Percentiles rank a stretch among this genome's conserved stretches.
Evolutionary conservation across 2,888 invertebrate genomes (phyloP).

Genomic region (Aleiodes testaceus): DNA sequence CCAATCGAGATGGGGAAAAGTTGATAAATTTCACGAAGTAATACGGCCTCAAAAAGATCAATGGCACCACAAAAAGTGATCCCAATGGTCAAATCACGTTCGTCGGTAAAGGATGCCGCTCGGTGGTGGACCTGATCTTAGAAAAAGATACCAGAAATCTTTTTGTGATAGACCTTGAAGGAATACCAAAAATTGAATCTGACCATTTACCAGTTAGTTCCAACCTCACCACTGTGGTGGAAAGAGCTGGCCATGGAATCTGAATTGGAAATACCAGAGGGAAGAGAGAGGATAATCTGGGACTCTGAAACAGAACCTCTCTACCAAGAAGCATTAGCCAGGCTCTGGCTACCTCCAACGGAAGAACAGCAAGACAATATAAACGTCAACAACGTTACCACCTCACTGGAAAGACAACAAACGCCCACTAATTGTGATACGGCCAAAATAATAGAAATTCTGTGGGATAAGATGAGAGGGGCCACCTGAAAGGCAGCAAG

Average conservation of each 20-base stretch:
- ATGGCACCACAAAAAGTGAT: neutral
- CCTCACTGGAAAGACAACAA: too few relatives aligned
- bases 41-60: neutral
- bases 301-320: too few relatives aligned
- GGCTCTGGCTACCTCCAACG: too few relatives aligned
- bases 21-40: neutral
- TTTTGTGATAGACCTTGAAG: neutral
- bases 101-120: neutral
- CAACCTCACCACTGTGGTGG: neutral
- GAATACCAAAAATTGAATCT: neutral
- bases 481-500: too few relatives aligned
- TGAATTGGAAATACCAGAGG: neutral
- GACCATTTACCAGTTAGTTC: conserved; percentile 4
- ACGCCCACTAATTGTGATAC: too few relatives aligned
- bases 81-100: neutral
- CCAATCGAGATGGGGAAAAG: too few relatives aligned
- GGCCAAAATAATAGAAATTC: too few relatives aligned
- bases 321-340: too few relatives aligned
- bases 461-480: too few relatives aligned
- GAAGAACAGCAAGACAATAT: too few relatives aligned
- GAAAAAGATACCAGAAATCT: neutral
- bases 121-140: conserved; percentile 4
- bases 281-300: neutral
- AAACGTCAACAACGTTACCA: too few relatives aligned
- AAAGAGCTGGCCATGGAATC: neutral